Base-by-base conservation (phyloP, 2,113 vertebrate species). In the Ictidomys tridecemlineatus region DNA sequence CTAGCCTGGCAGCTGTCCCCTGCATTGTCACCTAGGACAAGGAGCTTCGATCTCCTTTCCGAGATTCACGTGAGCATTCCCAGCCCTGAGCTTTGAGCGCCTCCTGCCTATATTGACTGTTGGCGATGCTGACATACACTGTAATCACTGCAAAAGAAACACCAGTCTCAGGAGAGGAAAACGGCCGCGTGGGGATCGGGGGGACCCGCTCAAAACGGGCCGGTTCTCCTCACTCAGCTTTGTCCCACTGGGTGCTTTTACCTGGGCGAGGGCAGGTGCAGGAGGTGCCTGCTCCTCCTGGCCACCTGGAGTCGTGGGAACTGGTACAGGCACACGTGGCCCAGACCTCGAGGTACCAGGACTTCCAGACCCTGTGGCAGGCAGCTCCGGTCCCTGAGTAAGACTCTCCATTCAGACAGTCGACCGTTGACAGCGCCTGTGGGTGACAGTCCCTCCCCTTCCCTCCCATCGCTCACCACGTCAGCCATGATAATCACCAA, bases 71-170 rank as follows among this genome's bases (percentile, higher is more conserved):
- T 88, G 72, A 98, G 95, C 84, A 73, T 79, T 86, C 58, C 91
- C 58, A 2, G 4, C 77, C 73, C 80, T 94, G 73, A 89, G 77
- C 89, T 96, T 69, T 56, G 79, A 92, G 74, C 83, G 61, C 69
- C 34, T 87, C 97, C 80, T 98, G 39, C 90, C 91, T 78, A 0
- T 92, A 10, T 80, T 93, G 83, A 83, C 82, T 96, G 67, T 94
- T 95, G 91, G 87, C 97, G 73, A 80, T 88, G 79, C 83, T 96
- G 39, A 63, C 96, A 87, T 94, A 30, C 70, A 39, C 51, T 94
- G 92, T 92, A 93, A 95, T 96, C n/a, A 85, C 94, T 97, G 95
- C 98, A 97, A 98, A 98, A 98, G 98, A 97, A 85, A 83, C 76
- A 30, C 24, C 93, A 69, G 77, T 93, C 72, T 97, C 65, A 65